Evolutionary conservation across 2,113 vertebrate species (phyloP), one percentile per base, ranked within the genome.

Genomic region (Jaculus jaculus): DNA sequence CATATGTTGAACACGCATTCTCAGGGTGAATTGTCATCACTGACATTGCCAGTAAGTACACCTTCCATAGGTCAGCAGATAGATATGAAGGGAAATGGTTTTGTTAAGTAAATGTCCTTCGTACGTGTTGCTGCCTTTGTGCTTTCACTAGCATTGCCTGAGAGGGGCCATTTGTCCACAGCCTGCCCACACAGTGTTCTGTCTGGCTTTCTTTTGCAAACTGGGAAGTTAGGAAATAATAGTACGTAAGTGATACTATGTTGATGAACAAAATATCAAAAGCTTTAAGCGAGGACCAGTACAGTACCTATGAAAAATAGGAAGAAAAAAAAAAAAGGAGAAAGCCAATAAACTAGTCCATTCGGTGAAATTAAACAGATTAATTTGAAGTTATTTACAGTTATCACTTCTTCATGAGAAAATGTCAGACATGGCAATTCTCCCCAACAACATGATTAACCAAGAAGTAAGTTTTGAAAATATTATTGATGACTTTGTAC

Each of bases 311-410:
- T 66, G 15, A 23, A 16, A 94, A 28, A 20, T 28, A 81, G 79
- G 92, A 82, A 39, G 15, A 23, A 16, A 94, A 28, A 20, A 32
- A 81, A 79, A 94, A 82, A 39, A 74, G 2, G 61, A 87, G 11
- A 18, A 61, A 28, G 80, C 87, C 90, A 86, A 34, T 79, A 12
- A 61, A 78, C 8, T 66, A 34, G 26, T 65, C 79, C 81, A 66
- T 42, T 54, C 63, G 73, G 34, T 73, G 3, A 89, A 89, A 39
- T 83, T 90, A 51, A 61, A 7, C 81, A 75, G 69, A 17, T 86
- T 71, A 51, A 68, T 80, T 96, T 68, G 66, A 82, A 90, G 28
- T 60, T 51, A 78, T 69, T 87, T 94, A 63, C 84, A 32, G 68
- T 84, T 21, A 17, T 71, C 2, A 39, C 7, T 86, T 85, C 8